A percentile compares a stretch with the other conserved stretches of the same genome.
Evolutionary conservation across 2,113 vertebrate species (phyloP).

Genomic region (Platichthys stellatus): DNA sequence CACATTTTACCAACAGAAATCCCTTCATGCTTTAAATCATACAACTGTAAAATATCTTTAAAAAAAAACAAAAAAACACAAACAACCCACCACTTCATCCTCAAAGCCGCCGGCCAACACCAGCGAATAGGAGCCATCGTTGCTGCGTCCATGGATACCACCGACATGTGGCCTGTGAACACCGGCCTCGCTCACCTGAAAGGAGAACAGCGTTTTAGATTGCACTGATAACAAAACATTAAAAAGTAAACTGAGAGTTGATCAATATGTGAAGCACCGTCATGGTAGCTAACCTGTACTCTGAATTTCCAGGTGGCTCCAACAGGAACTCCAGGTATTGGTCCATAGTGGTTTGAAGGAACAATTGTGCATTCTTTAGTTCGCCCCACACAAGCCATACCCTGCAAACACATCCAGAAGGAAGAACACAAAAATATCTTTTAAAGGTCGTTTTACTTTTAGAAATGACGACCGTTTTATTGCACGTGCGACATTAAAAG

Average conservation of each 20-base stretch:
- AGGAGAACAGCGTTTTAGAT: background rate
- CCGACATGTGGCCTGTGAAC: conserved; percentile 98
- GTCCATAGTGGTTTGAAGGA: conserved; percentile 95
- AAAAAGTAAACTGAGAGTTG: background rate
- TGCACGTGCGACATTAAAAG: conserved; percentile 1
- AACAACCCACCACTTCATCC: conserved; percentile 95
- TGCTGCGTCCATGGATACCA: conserved; percentile 97
- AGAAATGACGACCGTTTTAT: background rate
- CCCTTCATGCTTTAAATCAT: too few relatives aligned
- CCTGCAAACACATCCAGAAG: conserved; percentile 79
- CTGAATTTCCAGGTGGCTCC: conserved; percentile 97
- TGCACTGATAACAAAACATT: background rate
- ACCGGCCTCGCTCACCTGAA: conserved; percentile 96
- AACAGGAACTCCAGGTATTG: conserved; percentile 92
- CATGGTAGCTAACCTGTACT: conserved; percentile 87
- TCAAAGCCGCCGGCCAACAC: conserved; percentile 98
- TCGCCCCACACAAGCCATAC: conserved; percentile 98
- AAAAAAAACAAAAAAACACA: background rate
- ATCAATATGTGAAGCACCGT: background rate
- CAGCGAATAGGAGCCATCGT: conserved; percentile 96
- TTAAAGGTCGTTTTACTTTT: background rate
- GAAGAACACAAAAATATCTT: background rate
- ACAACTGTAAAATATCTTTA: background rate
- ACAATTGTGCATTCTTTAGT: conserved; percentile 98
- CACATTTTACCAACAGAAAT: background rate